These are phyloP conservation scores for Notodonta dromedarius DNA, from an alignment of 2,888 invertebrate species.

Conservation along the genomic window DNA sequence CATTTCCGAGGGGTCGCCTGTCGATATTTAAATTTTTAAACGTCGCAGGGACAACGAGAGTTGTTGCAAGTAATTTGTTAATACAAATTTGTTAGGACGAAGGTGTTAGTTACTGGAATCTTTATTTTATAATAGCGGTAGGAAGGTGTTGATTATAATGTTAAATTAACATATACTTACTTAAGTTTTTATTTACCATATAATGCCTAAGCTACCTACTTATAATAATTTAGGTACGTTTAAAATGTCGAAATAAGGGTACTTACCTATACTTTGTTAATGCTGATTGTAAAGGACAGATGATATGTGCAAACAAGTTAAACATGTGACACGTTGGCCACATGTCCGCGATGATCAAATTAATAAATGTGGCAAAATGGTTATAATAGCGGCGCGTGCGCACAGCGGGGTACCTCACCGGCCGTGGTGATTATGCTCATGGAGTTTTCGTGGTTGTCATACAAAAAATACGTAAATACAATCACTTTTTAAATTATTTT, in stretches of 20 bases:
- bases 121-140: too few species aligned
- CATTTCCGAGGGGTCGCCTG: constrained; percentile 73
- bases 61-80: constrained; percentile 69
- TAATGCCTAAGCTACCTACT: too few species aligned
- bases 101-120: constrained; percentile 22
- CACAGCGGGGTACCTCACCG: constrained; percentile 56
- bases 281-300: constrained; percentile 54
- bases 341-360: constrained; percentile 58
- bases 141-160: too few species aligned
- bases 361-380: constrained; percentile 71
- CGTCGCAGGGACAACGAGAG: constrained; percentile 55
- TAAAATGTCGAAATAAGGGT: too few species aligned
- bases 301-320: constrained; percentile 65
- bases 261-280: too few species aligned
- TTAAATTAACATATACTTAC: too few species aligned
- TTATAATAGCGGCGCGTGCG: constrained; percentile 71
- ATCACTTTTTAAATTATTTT: too few species aligned
- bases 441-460: not conserved
- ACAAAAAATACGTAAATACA: too few species aligned
- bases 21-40: constrained; percentile 81
- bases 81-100: constrained; percentile 67
- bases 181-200: too few species aligned
- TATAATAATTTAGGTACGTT: too few species aligned
- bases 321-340: constrained; percentile 62
- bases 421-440: not conserved